Base-by-base conservation (phyloP, 2,113 vertebrate genomes). In the Ramphastos sulfuratus region DNA sequence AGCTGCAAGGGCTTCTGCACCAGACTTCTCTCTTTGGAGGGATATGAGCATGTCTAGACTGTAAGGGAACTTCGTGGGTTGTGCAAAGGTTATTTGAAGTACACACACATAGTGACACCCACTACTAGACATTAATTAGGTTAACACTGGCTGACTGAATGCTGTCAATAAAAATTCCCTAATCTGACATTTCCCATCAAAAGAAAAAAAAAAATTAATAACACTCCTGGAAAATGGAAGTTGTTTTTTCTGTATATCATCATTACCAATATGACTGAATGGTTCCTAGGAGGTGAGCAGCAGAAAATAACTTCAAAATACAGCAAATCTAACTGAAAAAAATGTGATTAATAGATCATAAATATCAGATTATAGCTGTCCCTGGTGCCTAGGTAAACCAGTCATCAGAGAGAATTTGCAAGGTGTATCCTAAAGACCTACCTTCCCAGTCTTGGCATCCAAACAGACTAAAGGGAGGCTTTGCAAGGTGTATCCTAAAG, bases 1-100 rank as follows among this genome's bases (percentile, higher is more conserved):
- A 92, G 13, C 15, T 50, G 23, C 0, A 0, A 80, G 11, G 6
- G 7, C 3, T 67, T 56, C 19, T 90, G 42, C 8, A 0, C 20
- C 15, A 39, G 61, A 42, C 19, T 56, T 85, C 48, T 75, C 58
- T 56, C 52, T 86, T 64, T 55, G 44, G 7, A 64, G 56, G 27
- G 19, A 35, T 56, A 16, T 48, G 33, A 74, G 11, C 7, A 44
- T 8, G 27, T 56, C 54, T 56, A 28, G 54, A 30, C 54, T 56
- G 28, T 8, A 15, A 15, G 8, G 35, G 30, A 77, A 65, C n/a
- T 65, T 55, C 30, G 24, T 30, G 30, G 20, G 4, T 4, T 0
- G 0, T 50, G 23, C 25, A 75, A 76, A 89, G 17, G 31, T 75
- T 69, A 25, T 12, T 27, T 72, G 69, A 72, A 82, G 12, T 30